Conservation (phyloP, 2,113 vertebrate genomes). For the Alligator sinensis region DNA sequence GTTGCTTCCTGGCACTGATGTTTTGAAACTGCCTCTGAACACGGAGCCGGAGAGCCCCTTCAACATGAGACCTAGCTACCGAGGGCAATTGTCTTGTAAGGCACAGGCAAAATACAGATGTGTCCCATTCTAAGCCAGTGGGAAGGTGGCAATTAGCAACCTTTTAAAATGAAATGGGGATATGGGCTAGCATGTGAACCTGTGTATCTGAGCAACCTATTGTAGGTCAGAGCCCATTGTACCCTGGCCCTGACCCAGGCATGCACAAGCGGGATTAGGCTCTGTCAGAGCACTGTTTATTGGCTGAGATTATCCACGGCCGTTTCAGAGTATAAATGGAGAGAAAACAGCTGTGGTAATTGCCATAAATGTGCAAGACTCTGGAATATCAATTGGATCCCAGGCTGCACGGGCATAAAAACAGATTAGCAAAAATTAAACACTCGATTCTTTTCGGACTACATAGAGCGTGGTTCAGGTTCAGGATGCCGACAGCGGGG, state of each 20-base stretch:
- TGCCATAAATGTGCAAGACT: neutral
- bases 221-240: slow-evolving; percentile 40
- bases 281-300: slow-evolving; percentile 15
- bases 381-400: neutral
- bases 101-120: neutral
- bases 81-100: neutral
- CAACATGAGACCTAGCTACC: neutral
- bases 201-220: neutral
- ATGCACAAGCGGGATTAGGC: neutral
- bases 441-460: neutral
- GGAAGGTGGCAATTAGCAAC: neutral
- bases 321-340: slow-evolving; percentile 30
- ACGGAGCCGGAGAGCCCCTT: neutral
- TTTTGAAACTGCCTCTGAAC: slow-evolving; percentile 23
- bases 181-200: neutral
- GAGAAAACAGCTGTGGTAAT: slow-evolving; percentile 53
- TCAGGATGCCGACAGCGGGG: slow-evolving; percentile 5
- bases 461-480: neutral
- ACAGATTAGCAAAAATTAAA: neutral
- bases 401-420: slow-evolving; percentile 24
- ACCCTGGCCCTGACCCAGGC: slow-evolving; percentile 43
- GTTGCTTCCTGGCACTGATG: neutral
- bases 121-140: neutral
- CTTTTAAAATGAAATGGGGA: slow-evolving; percentile 18
- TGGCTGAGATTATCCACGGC: slow-evolving; percentile 45